Conservation (phyloP, 2,888 invertebrate species). For the Dicyrtoma fusca region DNA sequence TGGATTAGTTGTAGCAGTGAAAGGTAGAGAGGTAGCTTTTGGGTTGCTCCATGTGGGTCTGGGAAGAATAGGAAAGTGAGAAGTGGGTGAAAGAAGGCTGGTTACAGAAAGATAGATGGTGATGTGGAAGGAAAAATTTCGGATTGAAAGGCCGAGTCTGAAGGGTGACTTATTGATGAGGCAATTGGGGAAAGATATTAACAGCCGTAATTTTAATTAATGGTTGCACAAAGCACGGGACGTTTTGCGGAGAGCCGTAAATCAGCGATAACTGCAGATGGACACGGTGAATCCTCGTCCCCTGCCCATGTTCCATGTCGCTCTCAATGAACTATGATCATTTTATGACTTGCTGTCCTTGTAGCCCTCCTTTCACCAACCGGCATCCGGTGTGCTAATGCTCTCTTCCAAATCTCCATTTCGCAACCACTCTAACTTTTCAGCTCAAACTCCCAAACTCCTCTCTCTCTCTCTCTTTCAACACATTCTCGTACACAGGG, state of each 20-base stretch:
- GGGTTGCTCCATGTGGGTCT: background rate
- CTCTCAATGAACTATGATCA: slow-evolving; percentile 46
- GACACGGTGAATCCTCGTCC: slow-evolving; percentile 44
- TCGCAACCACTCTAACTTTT: slow-evolving; percentile 28
- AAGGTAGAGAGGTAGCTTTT: slow-evolving; percentile 7
- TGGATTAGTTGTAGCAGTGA: too few species aligned
- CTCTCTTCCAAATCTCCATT: slow-evolving; percentile 39
- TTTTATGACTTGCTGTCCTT: slow-evolving; percentile 49
- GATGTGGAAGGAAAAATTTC: slow-evolving; percentile 36
- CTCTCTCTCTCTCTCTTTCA: background rate
- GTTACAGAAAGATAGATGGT: slow-evolving; percentile 29
- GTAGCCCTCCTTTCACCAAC: slow-evolving; percentile 41
- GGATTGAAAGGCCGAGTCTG: slow-evolving; percentile 39
- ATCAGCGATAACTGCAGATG: slow-evolving; percentile 47
- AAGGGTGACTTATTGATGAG: slow-evolving; percentile 47
- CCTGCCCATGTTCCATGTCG: slow-evolving; percentile 47
- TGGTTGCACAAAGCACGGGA: slow-evolving; percentile 42
- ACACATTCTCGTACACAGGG: background rate
- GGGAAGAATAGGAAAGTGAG: too few species aligned
- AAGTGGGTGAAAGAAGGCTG: too few species aligned
- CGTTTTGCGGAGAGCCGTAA: slow-evolving; percentile 43
- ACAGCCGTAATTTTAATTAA: slow-evolving; percentile 50
- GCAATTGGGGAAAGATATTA: slow-evolving; percentile 45
- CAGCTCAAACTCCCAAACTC: slow-evolving; percentile 13
- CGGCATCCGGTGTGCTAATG: slow-evolving; percentile 37